Percentiles rank a stretch among this genome's conserved stretches.
Evolutionary conservation across 23 tunicate genomes (phyloP).

Genomic region (Halocynthia roretzi): DNA sequence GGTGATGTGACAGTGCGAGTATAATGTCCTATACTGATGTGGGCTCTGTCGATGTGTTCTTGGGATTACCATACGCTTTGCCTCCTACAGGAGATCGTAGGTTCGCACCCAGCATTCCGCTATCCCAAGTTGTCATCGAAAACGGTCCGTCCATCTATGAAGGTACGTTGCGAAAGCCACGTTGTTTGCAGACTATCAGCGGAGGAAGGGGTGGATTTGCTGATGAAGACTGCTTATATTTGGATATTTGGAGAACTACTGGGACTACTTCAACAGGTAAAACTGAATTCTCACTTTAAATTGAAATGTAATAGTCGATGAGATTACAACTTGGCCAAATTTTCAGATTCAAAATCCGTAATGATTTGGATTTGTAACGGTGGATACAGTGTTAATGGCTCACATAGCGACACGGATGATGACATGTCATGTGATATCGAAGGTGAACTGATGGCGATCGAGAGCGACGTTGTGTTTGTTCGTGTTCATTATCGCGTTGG

Average conservation of each 20-base stretch:
- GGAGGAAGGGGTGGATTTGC: conserved; percentile 21
- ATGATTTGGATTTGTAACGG: conserved; percentile 27
- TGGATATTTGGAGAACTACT: conserved; percentile 19
- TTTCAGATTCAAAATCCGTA: conserved; percentile 2
- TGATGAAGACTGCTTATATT: conserved; percentile 19
- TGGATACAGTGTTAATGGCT: conserved; percentile 5
- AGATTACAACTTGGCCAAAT: not conserved
- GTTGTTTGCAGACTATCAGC: conserved; percentile 14
- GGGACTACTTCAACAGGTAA: no score
- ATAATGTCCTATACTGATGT: not conserved
- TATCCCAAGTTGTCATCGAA: not conserved
- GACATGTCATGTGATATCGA: conserved; percentile 15
- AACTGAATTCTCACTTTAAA: no score
- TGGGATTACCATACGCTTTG: conserved; percentile 15
- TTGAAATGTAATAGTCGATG: no score
- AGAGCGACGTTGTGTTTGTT: conserved; percentile 7
- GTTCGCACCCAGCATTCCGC: not conserved
- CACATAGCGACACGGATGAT: conserved; percentile 13
- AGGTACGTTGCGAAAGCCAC: conserved; percentile 8
- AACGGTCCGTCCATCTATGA: not conserved
- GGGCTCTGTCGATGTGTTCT: not conserved
- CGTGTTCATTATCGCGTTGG: conserved; percentile 22
- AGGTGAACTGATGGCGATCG: conserved; percentile 23
- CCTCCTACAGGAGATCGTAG: conserved; percentile 15
- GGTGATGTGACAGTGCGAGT: not conserved